phyloP scores from a whole-genome alignment of 1,140 invertebrate genomes.

The Diachasmimorpha longicaudata region DNA sequence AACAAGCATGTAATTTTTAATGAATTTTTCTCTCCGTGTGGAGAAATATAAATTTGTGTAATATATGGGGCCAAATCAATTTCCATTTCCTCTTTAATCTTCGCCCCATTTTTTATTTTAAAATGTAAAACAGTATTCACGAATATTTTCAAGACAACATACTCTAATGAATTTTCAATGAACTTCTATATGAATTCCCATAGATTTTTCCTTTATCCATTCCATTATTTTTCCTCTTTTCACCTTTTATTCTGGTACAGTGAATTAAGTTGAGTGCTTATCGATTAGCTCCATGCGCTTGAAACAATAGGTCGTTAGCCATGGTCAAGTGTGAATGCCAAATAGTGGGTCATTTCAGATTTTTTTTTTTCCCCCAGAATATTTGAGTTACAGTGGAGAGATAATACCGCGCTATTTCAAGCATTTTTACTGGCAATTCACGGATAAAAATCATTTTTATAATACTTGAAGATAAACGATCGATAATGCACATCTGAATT shows the following conservation, averaged over 20 bases:
- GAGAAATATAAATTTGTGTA: no score
- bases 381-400: background rate
- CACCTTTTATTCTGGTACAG: background rate
- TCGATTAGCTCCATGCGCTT: background rate
- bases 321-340: background rate
- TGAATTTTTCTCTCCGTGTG: no score
- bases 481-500: background rate
- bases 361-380: background rate
- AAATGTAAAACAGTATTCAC: no score
- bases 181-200: no score
- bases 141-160: no score
- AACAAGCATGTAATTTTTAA: no score
- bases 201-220: background rate
- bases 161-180: no score
- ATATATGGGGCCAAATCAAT: no score
- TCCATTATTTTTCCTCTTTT: background rate
- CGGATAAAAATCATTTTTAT: background rate
- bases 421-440: background rate
- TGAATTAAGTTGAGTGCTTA: background rate
- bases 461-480: background rate
- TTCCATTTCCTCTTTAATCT: no score
- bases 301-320: slow-evolving; percentile 3
- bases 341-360: background rate
- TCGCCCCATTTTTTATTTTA: no score
- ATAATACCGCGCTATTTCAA: background rate